Conservation (phyloP, 2,888 invertebrate species). For the Drosophila merina region DNA sequence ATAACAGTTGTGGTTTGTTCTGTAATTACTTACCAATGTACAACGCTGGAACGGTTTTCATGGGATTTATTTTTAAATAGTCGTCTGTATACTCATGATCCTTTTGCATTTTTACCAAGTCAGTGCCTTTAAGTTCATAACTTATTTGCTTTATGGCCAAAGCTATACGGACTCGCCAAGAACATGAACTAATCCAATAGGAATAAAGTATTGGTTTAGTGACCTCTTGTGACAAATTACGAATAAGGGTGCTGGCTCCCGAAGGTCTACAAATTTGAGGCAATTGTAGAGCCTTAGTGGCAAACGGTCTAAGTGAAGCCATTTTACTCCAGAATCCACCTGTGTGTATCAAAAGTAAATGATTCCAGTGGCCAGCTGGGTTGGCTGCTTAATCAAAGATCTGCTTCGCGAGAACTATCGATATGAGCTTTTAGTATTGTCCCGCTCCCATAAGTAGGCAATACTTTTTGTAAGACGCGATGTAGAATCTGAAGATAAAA, state of each 20-base stretch:
- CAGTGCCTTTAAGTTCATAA: constrained; percentile 94
- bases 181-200: constrained; percentile 96
- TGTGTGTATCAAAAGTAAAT: background rate
- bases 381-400: background rate
- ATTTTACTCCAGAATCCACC: background rate
- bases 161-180: constrained; percentile 96
- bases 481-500: background rate
- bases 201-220: constrained; percentile 89
- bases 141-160: constrained; percentile 96
- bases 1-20: no score
- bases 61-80: constrained; percentile 94
- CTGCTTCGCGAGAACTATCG: constrained; percentile 34
- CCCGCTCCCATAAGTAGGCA: constrained; percentile 22
- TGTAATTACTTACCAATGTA: constrained; percentile 87
- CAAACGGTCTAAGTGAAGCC: constrained; percentile 10
- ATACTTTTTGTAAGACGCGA: background rate
- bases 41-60: constrained; percentile 96
- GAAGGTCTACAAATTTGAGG: background rate
- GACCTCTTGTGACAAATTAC: background rate
- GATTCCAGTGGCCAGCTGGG: constrained; percentile 19
- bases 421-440: background rate
- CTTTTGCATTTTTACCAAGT: constrained; percentile 91
- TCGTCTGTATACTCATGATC: constrained; percentile 92
- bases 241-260: background rate
- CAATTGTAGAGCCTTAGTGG: background rate